A percentile compares a stretch with the other conserved stretches of the same genome.
These are phyloP conservation scores for Theristicus caerulescens DNA, from an alignment of 2,113 vertebrate genomes.

Conservation along the genomic window DNA sequence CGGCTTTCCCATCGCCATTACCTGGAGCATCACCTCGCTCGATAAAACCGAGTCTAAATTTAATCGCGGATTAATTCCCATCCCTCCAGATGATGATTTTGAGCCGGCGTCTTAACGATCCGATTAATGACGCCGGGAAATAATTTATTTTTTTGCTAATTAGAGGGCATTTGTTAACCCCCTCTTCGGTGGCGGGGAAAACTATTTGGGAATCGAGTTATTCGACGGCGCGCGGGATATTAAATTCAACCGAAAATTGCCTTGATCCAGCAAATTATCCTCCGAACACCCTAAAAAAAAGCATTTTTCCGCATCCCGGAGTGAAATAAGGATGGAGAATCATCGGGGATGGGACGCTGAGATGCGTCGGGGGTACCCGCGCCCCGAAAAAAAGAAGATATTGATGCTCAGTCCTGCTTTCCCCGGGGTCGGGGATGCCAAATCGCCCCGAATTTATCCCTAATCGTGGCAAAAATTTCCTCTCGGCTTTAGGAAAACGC, in stretches of 20 bases:
- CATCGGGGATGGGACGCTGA: background rate
- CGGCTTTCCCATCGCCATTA: background rate
- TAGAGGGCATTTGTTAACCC: background rate
- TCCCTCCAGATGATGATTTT: background rate
- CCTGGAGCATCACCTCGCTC: background rate
- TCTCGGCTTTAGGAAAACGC: accelerated
- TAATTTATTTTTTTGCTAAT: background rate
- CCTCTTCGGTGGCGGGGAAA: background rate
- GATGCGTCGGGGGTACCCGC: accelerated
- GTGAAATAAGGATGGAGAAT: background rate
- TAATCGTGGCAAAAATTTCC: background rate
- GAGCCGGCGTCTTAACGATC: background rate
- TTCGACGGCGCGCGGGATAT: background rate
- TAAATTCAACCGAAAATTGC: background rate
- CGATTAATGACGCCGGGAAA: background rate
- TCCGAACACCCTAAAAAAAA: background rate
- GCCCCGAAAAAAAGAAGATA: background rate
- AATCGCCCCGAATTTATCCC: background rate
- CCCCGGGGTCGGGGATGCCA: background rate
- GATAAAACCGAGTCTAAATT: background rate
- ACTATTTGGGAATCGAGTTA: background rate
- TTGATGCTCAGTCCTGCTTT: accelerated
- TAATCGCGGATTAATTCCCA: background rate
- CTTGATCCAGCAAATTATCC: background rate
- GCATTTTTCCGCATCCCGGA: accelerated